Conservation (phyloP, 92 coral and sea anemone genomes). For the Zoanthus solanderi region DNA sequence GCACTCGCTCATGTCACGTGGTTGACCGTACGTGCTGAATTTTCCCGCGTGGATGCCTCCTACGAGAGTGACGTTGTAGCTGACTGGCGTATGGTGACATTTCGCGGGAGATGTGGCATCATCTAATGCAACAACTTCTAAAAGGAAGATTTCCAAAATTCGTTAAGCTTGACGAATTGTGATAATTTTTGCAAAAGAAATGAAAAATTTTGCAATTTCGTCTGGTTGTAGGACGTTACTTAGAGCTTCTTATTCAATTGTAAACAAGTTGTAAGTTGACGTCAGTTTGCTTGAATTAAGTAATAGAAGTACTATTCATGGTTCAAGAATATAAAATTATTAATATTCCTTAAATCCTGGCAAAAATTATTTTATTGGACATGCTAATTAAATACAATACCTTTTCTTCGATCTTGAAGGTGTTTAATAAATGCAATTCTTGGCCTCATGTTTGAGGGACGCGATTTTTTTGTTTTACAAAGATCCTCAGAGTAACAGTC, state of each 20-base stretch:
- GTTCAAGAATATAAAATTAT: too few relatives aligned
- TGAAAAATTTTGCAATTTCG: too few relatives aligned
- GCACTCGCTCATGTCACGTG: slow-evolving; percentile 80
- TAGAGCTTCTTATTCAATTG: too few relatives aligned
- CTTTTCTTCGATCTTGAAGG: slow-evolving; percentile 43
- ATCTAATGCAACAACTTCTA: slow-evolving; percentile 11
- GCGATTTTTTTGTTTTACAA: slow-evolving; percentile 86
- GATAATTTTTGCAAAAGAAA: too few relatives aligned
- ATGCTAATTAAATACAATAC: slow-evolving; percentile 1
- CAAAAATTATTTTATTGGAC: too few relatives aligned
- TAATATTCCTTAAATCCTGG: too few relatives aligned
- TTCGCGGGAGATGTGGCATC: slow-evolving; percentile 36
- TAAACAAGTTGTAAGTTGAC: too few relatives aligned
- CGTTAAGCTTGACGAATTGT: too few relatives aligned
- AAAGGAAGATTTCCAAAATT: neutral
- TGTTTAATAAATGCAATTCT: slow-evolving; percentile 82
- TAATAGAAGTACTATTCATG: too few relatives aligned
- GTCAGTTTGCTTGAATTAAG: too few relatives aligned
- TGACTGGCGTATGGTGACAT: slow-evolving; percentile 84
- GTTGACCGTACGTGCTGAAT: slow-evolving; percentile 85
- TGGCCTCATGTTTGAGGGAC: slow-evolving; percentile 82
- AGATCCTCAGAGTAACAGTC: slow-evolving; percentile 69
- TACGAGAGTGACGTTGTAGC: slow-evolving; percentile 86
- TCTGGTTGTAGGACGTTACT: too few relatives aligned
- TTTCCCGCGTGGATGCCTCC: slow-evolving; percentile 94